Evolutionary conservation across 2,113 vertebrate species (phyloP).

Genomic region (Thamnaconus septentrionalis): DNA sequence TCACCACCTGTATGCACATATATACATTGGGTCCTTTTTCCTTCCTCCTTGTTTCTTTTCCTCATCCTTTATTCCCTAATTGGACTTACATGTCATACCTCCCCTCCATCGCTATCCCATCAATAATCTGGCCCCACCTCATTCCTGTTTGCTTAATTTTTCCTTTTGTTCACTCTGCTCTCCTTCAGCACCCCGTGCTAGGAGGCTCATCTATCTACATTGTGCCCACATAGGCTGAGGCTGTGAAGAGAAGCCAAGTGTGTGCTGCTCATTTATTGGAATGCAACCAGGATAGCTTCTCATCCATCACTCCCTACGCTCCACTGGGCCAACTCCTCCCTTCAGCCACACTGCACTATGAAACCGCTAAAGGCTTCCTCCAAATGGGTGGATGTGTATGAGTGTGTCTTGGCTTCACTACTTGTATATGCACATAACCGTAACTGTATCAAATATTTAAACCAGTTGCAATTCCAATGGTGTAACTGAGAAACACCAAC

Average conservation of each 20-base stretch:
- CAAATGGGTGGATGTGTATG: conserved; percentile 9
- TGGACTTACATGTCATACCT: conserved; percentile 9
- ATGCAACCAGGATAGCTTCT: conserved; percentile 66
- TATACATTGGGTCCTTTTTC: background rate
- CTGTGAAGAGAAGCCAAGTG: conserved; percentile 69
- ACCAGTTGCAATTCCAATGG: no score
- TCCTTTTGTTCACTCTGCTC: conserved; percentile 28
- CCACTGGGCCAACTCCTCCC: conserved; percentile 41
- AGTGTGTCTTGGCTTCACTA: conserved; percentile 9
- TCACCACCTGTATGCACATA: no score
- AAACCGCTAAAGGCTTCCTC: conserved; percentile 40
- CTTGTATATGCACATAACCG: no score
- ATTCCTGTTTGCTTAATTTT: conserved; percentile 44
- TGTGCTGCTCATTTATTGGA: conserved; percentile 75
- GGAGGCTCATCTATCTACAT: conserved; percentile 69
- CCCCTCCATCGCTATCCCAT: conserved; percentile 2
- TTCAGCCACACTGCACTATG: conserved; percentile 35
- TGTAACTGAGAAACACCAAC: no score
- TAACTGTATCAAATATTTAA: no score
- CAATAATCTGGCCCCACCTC: background rate
- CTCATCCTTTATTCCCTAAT: conserved; percentile 3
- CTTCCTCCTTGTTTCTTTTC: background rate
- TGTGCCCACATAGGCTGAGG: conserved; percentile 37
- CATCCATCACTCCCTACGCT: conserved; percentile 72
- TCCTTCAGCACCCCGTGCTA: conserved; percentile 42